Percentiles rank a stretch among this genome's conserved stretches.
Conservation (phyloP, 2,113 vertebrate species). For the Gambusia holbrooki region DNA sequence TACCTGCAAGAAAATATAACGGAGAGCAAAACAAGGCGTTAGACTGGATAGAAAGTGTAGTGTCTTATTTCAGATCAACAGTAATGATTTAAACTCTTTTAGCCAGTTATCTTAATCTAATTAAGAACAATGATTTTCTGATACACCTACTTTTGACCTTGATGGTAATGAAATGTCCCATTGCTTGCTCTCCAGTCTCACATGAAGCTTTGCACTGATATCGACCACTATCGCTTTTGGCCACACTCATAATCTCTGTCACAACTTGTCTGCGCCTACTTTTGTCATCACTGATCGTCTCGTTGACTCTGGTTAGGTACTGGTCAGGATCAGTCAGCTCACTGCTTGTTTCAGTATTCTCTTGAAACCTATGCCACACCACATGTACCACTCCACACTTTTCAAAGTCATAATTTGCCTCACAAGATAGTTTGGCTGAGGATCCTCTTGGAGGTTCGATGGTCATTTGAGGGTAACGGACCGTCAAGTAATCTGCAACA, state of each 20-base stretch:
- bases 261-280: constrained; percentile 20
- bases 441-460: constrained; percentile 12
- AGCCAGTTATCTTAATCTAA: neutral
- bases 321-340: constrained; percentile 28
- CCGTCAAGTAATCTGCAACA: neutral
- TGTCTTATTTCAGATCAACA: neutral
- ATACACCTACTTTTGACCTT: constrained; percentile 16
- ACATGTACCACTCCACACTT: rapidly evolving
- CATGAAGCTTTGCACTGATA: constrained; percentile 55
- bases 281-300: neutral
- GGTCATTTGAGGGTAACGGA: neutral
- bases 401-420: rapidly evolving
- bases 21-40: neutral
- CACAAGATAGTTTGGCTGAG: constrained; percentile 39
- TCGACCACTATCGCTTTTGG: rapidly evolving
- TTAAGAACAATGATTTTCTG: neutral
- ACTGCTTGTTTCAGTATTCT: rapidly evolving
- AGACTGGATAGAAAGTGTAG: neutral
- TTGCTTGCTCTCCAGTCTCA: rapidly evolving
- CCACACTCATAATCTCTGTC: constrained; percentile 45
- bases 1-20: constrained; percentile 12
- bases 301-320: constrained; percentile 54
- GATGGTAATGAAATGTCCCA: constrained; percentile 35
- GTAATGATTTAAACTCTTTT: neutral
- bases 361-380: neutral